Evolutionary conservation across 2,113 vertebrate species (phyloP).

Genomic region (Mus musculus): GRCm39 chr7:91730001-91730500

Average conservation of each 20-base stretch:
- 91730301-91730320: neutral
- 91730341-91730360: conserved; percentile 23
- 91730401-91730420: neutral
- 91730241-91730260: neutral
- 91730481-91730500: neutral
- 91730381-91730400: neutral
- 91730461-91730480: neutral
- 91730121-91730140: neutral
- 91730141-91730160: neutral
- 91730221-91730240: no score
- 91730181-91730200: neutral
- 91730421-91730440: neutral
- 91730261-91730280: no score
- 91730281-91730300: neutral
- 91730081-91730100: neutral
- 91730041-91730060: neutral
- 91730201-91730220: neutral
- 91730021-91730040: neutral
- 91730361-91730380: conserved; percentile 28
- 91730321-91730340: neutral
- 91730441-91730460: neutral
- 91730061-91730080: neutral
- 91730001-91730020: neutral
- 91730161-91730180: neutral
- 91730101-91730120: neutral